Conservation (phyloP, 1,140 invertebrate species). For the Centruroides vittatus region DNA sequence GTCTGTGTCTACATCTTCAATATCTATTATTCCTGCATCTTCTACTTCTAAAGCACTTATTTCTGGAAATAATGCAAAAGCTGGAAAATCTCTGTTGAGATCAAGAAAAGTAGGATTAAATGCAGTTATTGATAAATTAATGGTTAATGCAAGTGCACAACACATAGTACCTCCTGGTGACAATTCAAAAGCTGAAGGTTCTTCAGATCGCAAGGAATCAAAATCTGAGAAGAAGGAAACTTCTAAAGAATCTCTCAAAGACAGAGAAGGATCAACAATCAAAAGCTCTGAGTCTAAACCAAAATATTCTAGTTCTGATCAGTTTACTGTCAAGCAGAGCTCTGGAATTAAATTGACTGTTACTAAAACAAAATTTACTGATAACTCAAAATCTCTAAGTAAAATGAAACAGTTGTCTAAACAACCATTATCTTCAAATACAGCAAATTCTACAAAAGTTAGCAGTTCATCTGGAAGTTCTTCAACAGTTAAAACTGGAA, state of each 20-base stretch:
- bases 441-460: too few species aligned
- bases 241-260: slow-evolving; percentile 6
- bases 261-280: background rate
- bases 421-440: too few species aligned
- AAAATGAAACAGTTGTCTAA: background rate
- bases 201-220: slow-evolving; percentile 4
- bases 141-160: slow-evolving; percentile 9
- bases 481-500: too few species aligned
- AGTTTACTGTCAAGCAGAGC: slow-evolving; percentile 20
- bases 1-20: background rate
- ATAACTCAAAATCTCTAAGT: slow-evolving; percentile 2
- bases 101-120: slow-evolving; percentile 59
- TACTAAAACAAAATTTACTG: slow-evolving; percentile 17
- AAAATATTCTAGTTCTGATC: slow-evolving; percentile 18
- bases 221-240: slow-evolving; percentile 13
- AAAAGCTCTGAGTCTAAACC: slow-evolving; percentile 15
- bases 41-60: background rate
- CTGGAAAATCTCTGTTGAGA: slow-evolving; percentile 22
- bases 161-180: slow-evolving; percentile 7
- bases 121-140: slow-evolving; percentile 69
- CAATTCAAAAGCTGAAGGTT: slow-evolving; percentile 6
- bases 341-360: slow-evolving; percentile 19
- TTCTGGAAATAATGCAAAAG: slow-evolving; percentile 11
- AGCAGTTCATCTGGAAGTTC: too few species aligned
- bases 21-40: slow-evolving; percentile 5